Evolutionary conservation across 2,888 invertebrate genomes (phyloP).

Genomic region (Podotricha telesiphe): DNA sequence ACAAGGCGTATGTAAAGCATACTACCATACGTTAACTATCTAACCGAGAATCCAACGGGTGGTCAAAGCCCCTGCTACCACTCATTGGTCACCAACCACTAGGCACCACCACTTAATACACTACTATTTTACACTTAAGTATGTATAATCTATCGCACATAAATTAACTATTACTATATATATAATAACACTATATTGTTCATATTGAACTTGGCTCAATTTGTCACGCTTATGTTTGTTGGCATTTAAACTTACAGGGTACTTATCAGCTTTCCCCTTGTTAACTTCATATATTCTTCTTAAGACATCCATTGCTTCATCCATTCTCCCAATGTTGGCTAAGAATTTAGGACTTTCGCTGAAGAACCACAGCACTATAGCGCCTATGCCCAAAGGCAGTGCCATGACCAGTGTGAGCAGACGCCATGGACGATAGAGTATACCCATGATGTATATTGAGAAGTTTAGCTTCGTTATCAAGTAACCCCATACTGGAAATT

Average conservation of each 20-base stretch:
- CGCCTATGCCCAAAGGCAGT: conserved; percentile 85
- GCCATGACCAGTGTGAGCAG: conserved; percentile 77
- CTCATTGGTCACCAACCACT: too few species aligned
- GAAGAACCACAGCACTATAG: conserved; percentile 81
- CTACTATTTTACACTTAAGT: too few species aligned
- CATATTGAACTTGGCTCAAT: neutral
- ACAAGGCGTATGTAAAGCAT: too few species aligned
- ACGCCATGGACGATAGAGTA: conserved; percentile 70
- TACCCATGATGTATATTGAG: conserved; percentile 59
- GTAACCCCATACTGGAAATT: conserved; percentile 65
- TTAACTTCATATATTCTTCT: conserved; percentile 84
- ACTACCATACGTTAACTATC: too few species aligned
- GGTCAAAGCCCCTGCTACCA: too few species aligned
- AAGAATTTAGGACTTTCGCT: conserved; percentile 91
- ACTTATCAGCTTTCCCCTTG: conserved; percentile 62
- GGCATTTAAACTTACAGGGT: conserved; percentile 59
- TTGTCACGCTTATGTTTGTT: neutral
- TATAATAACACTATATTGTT: neutral
- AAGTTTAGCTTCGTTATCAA: conserved; percentile 70
- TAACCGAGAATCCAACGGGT: too few species aligned
- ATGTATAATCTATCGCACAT: too few species aligned
- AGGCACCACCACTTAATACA: too few species aligned
- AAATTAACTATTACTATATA: too few species aligned
- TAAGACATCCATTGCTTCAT: conserved; percentile 85
- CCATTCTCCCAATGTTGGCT: conserved; percentile 85